Evolutionary conservation across 2,797 vertebrate genomes (phyloP).

Genomic region (Dermochelys coriacea): DNA sequence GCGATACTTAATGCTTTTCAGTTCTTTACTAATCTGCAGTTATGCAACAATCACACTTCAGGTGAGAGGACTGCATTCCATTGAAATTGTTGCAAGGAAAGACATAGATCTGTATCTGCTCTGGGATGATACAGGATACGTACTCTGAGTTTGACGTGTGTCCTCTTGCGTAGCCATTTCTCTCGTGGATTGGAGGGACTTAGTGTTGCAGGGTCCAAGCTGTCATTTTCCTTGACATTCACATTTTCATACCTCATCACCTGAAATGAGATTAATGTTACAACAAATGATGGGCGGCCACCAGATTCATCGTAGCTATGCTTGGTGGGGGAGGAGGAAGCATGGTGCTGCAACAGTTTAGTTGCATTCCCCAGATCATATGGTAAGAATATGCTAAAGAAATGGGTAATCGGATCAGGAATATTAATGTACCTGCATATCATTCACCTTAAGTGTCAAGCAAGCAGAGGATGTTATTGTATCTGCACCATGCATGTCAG

Average conservation of each 20-base stretch:
- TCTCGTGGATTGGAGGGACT: constrained; percentile 92
- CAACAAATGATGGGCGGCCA: not conserved
- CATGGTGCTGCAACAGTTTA: not conserved
- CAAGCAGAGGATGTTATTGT: not conserved
- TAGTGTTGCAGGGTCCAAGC: constrained; percentile 84
- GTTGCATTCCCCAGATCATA: not conserved
- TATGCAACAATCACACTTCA: not conserved
- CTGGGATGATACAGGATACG: not conserved
- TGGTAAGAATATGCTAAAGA: not conserved
- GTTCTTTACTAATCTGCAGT: not conserved
- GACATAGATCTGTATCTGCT: not conserved
- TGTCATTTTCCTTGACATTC: constrained; percentile 87
- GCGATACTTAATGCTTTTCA: not conserved
- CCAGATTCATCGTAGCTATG: not conserved
- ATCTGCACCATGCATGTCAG: not conserved
- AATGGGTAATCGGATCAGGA: not conserved
- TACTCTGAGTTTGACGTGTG: constrained; percentile 96
- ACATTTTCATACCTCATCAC: constrained; percentile 93
- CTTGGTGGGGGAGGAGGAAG: not conserved
- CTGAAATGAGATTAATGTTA: constrained; percentile 79
- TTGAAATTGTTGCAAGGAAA: not conserved
- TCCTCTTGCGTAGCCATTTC: constrained; percentile 97
- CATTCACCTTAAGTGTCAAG: not conserved
- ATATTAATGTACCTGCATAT: not conserved
- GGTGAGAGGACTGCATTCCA: not conserved